Base-by-base conservation (phyloP, 1,140 invertebrate species). In the Akabosia matsudoensis region DNA sequence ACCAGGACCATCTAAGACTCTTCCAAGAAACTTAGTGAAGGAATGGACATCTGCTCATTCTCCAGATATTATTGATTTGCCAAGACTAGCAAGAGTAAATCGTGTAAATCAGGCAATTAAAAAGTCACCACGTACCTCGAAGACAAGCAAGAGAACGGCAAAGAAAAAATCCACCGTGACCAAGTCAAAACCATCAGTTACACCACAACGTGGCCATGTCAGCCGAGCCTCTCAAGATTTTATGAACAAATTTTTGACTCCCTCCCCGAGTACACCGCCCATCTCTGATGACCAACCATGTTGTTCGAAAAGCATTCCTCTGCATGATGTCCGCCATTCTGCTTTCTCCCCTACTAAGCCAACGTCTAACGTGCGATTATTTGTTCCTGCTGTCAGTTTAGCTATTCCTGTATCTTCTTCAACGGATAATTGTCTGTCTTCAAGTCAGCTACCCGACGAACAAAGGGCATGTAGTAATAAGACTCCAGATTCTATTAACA, bases 401-500 rank as follows among this genome's bases (percentile, higher is more conserved):
- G 22, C 28, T 2, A 22, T 30, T 4, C 61, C 24, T 10, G 3
- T 24, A 56, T 16, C 28, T 13, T 30, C 30, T 67, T 7, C 28
- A 30, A 10, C 24, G 28, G 26, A 28, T 3, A 31, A 22, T 10
- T 67, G 61, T 4, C 7, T 7, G 1, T 2, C 31, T 30, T 28
- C 3, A 67, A 22, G 4, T 28, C 28, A n/a, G 31, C 28, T 30
- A 4, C 28, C 22, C 13, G 61, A 67, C 4, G 61, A 67, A 7
- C 14, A 10, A 14, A 10, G 26, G 31, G 13, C 24, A n/a, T n/a
- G n/a, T n/a, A n/a, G n/a, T 67, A 67, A 24, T 2, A 67, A 67
- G 22, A 67, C 61, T 28, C 61, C 61, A 16, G 61, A 67, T 30
- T 67, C 61, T 4, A 67, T 67, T 31, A 28, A 67, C 24, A 67